Evolutionary conservation across 2,888 invertebrate genomes (phyloP), one percentile per base, ranked within the genome.

Genomic region (Athalia cordata): DNA sequence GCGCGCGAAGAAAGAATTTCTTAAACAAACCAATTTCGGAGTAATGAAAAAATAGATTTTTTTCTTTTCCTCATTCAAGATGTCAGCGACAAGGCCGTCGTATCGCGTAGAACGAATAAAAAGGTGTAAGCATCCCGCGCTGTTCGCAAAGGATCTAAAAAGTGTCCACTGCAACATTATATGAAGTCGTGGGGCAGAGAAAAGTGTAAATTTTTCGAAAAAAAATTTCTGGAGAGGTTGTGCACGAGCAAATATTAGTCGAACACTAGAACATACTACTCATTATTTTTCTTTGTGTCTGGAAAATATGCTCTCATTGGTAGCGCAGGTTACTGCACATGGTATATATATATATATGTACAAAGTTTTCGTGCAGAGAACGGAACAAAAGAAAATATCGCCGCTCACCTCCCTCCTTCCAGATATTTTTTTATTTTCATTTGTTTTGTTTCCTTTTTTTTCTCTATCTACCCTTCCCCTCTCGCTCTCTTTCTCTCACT

Each of bases 201-300:
- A 47, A 67, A 66, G 11, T 45, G 29, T 43, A 65, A 52, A 76
- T 76, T 76, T 65, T 76, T 13, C 5, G n/a, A 62, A 55, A 50
- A 76, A 82, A 84, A 83, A 84, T 85, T 82, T 85, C 81, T 79
- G 80, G 81, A 81, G 85, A 87, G 86, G 85, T 86, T 84, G 43
- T 55, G 7, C n/a, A 83, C 83, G 84, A 82, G 88, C 86, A 89
- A 89, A 89, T 89, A 89, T 89, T 89, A 87, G 89, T 87, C 85
- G 84, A 89, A 89, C 87, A 86, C 87, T 87, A 87, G 88, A 88
- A 88, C 83, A 59, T 13, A 45, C 29, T 49, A 85, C 87, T 88
- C 87, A 86, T 88, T 88, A 88, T 87, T 87, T 85, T 84, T 82
- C 84, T 86, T 84, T 87, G 85, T 85, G 82, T 82, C 81, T 82